These are phyloP conservation scores for Hybognathus amarus DNA, from an alignment of 2,797 vertebrate genomes.

Conservation along the genomic window DNA sequence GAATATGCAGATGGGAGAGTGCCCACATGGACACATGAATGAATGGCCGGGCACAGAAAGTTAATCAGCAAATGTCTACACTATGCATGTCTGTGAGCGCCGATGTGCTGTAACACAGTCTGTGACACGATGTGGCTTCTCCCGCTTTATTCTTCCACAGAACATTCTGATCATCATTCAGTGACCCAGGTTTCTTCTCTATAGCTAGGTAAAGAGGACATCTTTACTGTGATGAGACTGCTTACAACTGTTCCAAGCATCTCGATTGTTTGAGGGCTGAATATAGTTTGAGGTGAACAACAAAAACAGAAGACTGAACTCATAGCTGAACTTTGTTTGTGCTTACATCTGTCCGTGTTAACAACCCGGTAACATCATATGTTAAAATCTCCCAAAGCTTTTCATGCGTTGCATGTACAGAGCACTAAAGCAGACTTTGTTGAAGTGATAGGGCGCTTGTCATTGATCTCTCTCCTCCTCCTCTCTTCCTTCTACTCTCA, in stretches of 20 bases:
- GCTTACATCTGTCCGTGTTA: not conserved
- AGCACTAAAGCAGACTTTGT: too few species aligned
- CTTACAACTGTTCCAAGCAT: constrained; percentile 9
- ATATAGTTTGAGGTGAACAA: not conserved
- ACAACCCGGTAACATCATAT: not conserved
- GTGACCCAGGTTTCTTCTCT: constrained; percentile 13
- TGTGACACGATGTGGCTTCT: constrained; percentile 34
- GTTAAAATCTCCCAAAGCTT: constrained; percentile 26
- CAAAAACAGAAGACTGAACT: constrained; percentile 1
- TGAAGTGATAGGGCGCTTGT: too few species aligned
- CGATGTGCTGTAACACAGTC: constrained; percentile 4
- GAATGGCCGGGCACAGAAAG: constrained; percentile 41
- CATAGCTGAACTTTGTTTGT: not conserved
- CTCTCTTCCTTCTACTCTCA: constrained; percentile 5
- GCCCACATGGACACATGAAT: constrained; percentile 37
- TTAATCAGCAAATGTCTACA: constrained; percentile 52
- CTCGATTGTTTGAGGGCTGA: not conserved
- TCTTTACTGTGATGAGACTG: constrained; percentile 23
- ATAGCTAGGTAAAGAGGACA: not conserved
- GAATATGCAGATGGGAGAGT: constrained; percentile 40
- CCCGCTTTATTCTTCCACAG: not conserved
- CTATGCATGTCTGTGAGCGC: not conserved
- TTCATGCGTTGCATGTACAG: constrained; percentile 15
- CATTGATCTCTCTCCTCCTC: constrained; percentile 56
- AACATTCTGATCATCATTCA: constrained; percentile 43